Evolutionary conservation across 2,113 vertebrate species (phyloP), one percentile per base, ranked within the genome.

Genomic region (Brachypodius melanocephalos): DNA sequence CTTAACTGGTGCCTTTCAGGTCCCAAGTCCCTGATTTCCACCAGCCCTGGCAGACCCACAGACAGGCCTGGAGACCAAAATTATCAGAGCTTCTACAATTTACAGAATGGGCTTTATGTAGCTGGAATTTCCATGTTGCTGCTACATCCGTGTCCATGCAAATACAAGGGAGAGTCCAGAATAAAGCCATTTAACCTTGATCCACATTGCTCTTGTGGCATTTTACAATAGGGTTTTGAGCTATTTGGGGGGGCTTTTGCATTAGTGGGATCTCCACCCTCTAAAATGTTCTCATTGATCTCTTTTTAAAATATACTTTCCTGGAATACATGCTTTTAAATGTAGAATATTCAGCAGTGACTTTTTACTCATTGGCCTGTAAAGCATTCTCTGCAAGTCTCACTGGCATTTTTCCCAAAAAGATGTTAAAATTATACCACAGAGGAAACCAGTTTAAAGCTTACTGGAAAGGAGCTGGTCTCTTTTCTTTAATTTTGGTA

Each of bases 391-490:
- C 45, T 94, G 61, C 12, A 83, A 79, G 29, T 71, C 49, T 84
- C 38, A 7, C 29, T 96, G 63, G 51, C 36, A 29, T 59, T 52
- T 65, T 54, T 85, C 63, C 63, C 71, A 3, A 88, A 79, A 88
- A 83, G 19, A 57, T 57, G 49, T 80, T 95, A 83, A 92, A 95
- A 89, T 74, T 85, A 16, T 92, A 90, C 66, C 25, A n/a, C 31
- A 55, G 90, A 73, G 36, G 34, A 87, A 80, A 88, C 31, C 43
- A 89, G 16, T 58, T 90, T 83, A 87, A 76, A 91, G 26, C 22
- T 89, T 90, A 92, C 84, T 95, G 71, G 83, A 88, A 96, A 83
- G 49, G 15, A 57, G 42, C 46, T 85, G 68, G 49, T 76, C 19
- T 90, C 63, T 85, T 86, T 54, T 89, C 58, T 93, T 85, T 81